Conservation (phyloP, 2,888 invertebrate species). For the Plemyria rubiginata region DNA sequence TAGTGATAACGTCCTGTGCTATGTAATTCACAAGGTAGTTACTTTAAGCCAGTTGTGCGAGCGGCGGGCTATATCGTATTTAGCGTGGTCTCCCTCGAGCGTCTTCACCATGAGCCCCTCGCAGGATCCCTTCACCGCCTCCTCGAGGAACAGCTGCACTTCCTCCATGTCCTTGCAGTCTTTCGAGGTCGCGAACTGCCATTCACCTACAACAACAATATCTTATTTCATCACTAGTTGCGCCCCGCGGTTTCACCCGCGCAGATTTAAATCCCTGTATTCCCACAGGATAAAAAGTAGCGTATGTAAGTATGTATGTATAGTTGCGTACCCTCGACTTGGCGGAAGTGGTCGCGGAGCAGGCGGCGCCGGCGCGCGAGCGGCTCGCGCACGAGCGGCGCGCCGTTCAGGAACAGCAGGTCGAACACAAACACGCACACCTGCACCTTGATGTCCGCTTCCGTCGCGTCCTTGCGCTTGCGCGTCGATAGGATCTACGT, state of each 20-base stretch:
- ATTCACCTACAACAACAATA: slow-evolving; percentile 83
- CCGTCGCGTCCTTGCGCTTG: slow-evolving; percentile 92
- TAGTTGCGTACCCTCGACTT: slow-evolving; percentile 12
- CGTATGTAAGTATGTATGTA: too few species aligned
- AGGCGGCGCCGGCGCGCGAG: slow-evolving; percentile 1
- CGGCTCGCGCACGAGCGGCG: slow-evolving; percentile 14
- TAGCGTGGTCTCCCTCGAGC: slow-evolving; percentile 91
- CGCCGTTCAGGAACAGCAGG: slow-evolving; percentile 88
- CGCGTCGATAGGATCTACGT: slow-evolving; percentile 92
- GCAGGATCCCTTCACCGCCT: slow-evolving; percentile 96
- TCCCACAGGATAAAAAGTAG: too few species aligned
- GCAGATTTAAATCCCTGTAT: too few species aligned
- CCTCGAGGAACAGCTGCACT: slow-evolving; percentile 96
- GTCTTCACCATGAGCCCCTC: slow-evolving; percentile 99
- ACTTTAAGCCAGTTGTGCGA: slow-evolving; percentile 96
- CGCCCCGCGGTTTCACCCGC: too few species aligned
- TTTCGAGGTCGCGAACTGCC: slow-evolving; percentile 93
- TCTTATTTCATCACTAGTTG: too few species aligned
- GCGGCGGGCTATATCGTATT: slow-evolving; percentile 98
- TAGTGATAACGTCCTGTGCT: too few species aligned
- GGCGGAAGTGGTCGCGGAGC: slow-evolving; percentile 9
- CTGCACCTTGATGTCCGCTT: slow-evolving; percentile 85
- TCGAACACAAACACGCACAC: slow-evolving; percentile 99
- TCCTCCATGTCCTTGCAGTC: slow-evolving; percentile 95
- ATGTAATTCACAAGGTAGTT: not conserved